Evolutionary conservation across 92 coral and sea anemone genomes (phyloP).

Genomic region (Heliopora coerulea): DNA sequence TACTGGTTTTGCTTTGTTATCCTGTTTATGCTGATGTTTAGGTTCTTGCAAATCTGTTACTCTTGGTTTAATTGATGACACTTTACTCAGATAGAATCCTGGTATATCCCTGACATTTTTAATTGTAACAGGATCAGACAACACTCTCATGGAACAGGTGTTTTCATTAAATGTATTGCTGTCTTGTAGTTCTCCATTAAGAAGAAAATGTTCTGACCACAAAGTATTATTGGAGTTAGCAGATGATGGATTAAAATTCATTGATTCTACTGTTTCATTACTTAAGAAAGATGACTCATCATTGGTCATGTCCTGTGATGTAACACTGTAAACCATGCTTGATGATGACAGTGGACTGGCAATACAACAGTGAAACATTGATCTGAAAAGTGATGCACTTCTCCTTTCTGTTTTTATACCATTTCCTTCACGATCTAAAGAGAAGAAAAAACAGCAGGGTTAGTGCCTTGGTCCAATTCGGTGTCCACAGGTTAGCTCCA

Average conservation of each 20-base stretch:
- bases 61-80: background rate
- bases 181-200: background rate
- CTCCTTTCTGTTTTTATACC: slow-evolving; percentile 33
- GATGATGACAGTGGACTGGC: slow-evolving; percentile 39
- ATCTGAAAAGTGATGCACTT: slow-evolving; percentile 21
- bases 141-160: no score
- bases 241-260: background rate
- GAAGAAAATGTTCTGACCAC: slow-evolving; percentile 16
- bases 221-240: slow-evolving; percentile 6
- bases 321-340: slow-evolving; percentile 35
- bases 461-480: background rate
- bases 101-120: background rate
- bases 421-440: slow-evolving; percentile 33
- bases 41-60: background rate
- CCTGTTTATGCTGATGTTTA: background rate
- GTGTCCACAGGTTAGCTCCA: no score
- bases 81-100: background rate
- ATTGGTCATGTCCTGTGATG: slow-evolving; percentile 6
- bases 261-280: slow-evolving; percentile 17
- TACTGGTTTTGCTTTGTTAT: slow-evolving; percentile 8
- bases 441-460: background rate
- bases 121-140: no score
- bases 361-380: slow-evolving; percentile 27
- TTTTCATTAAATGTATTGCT: background rate
- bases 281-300: slow-evolving; percentile 9